These are phyloP conservation scores for Ispidina picta DNA, from an alignment of 2,797 vertebrate species.

Conservation along the genomic window DNA sequence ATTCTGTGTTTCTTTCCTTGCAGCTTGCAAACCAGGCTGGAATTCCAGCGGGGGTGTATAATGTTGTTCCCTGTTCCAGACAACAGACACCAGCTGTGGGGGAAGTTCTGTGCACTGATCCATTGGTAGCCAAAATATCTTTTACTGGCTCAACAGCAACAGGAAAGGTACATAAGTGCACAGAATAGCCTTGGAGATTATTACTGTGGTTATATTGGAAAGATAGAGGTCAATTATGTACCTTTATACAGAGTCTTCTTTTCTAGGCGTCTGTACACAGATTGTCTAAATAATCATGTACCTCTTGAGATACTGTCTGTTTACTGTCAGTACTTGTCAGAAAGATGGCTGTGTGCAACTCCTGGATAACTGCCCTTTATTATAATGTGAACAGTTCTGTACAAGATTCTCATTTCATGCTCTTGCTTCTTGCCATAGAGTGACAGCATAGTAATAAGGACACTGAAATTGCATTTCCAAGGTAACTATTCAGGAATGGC, in stretches of 20 bases:
- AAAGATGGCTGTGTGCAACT: background rate
- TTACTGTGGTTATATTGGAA: conserved; percentile 2
- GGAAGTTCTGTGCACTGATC: conserved; percentile 89
- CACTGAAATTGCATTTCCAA: background rate
- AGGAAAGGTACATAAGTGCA: conserved; percentile 84
- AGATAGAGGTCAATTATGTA: background rate
- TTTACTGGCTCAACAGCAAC: conserved; percentile 97
- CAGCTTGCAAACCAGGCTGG: conserved; percentile 92
- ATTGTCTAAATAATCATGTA: background rate
- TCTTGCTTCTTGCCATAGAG: background rate
- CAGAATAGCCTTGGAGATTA: background rate
- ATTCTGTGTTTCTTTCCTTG: conserved; percentile 30
- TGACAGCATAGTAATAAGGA: background rate
- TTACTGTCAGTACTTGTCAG: background rate
- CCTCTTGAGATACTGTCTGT: background rate
- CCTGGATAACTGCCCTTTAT: background rate
- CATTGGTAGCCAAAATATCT: conserved; percentile 91
- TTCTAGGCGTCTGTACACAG: background rate
- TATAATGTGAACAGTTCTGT: background rate
- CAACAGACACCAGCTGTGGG: conserved; percentile 85
- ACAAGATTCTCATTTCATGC: background rate
- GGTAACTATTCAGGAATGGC: background rate
- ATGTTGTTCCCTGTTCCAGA: conserved; percentile 92
- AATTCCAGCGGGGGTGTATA: conserved; percentile 91
- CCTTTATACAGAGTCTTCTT: background rate